Base-by-base conservation (phyloP, 2,888 invertebrate genomes). In the Monochamus alternatus region DNA sequence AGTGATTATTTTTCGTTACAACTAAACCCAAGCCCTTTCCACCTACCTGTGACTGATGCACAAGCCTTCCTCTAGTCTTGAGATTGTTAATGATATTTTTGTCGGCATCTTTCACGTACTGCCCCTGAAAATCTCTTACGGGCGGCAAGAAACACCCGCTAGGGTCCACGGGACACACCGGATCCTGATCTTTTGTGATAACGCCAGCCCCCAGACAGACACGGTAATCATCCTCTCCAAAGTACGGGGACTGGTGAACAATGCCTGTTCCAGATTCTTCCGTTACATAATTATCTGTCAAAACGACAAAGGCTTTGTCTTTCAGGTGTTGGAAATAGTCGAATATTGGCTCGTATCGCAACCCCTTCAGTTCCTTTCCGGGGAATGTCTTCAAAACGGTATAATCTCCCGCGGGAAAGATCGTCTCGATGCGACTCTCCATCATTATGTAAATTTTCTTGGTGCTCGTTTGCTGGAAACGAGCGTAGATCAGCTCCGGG, bases 161-260 rank as follows among this genome's bases (percentile, higher is more conserved):
- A 55, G 96, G 94, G 89, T 99, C 98, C 0, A 99, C 93, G 0
- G 99, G 99, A 86, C 99, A 99, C 76, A 99, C 91, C 1, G 95
- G 93, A 59, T 95, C 94, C 85, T 96, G 95, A 87, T 98, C 98
- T 86, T 94, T 95, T 0, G 93, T 93, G 52, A 99, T 96, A 30
- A 99, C 90, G 5, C 96, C 96, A 32, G 93, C 93, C 22, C 91
- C 91, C 73, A 95, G 88, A 81, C 95, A 95, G 76, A 95, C 93
- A 32, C 98, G 92, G 89, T 95, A 96, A 95, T 99, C 99, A 87
- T 99, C 99, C 91, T 99, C 99, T 84, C 99, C 99, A 90, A 99
- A 99, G 89, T 98, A 99, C 7, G 99, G 98, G 1, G 60, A 22
- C 44, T 69, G 69, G 30, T 69, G 69, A 22, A 69, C 69, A 4